These are phyloP conservation scores for Cydia amplana DNA, from an alignment of 1,140 invertebrate species.

Conservation along the genomic window DNA sequence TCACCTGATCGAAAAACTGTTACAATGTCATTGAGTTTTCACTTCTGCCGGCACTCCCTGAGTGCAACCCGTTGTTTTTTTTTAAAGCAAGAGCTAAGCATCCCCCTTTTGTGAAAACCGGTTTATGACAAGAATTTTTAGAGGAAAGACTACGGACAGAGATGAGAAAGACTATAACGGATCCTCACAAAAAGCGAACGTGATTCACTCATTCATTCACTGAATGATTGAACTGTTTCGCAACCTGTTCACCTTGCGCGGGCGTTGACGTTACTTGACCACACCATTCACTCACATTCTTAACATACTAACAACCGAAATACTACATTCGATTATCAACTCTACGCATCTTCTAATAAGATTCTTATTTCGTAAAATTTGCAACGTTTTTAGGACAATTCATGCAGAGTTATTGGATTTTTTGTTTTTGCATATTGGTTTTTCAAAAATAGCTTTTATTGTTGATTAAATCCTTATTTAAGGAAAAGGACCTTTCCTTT, in stretches of 20 bases:
- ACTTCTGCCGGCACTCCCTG: too few species aligned
- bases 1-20: too few species aligned
- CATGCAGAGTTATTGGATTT: background rate
- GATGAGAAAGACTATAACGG: background rate
- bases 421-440: background rate
- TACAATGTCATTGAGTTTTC: too few species aligned
- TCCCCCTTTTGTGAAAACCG: too few species aligned
- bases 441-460: background rate
- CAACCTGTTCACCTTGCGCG: slow-evolving; percentile 28
- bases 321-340: background rate
- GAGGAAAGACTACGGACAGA: too few species aligned
- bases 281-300: background rate
- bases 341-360: background rate
- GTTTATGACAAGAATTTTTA: too few species aligned
- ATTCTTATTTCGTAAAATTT: background rate
- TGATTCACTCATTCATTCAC: slow-evolving; percentile 23
- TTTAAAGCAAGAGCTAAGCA: too few species aligned
- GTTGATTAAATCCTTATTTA: too few species aligned
- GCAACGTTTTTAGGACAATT: background rate
- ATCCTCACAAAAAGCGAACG: background rate
- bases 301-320: background rate
- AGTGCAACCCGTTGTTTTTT: too few species aligned
- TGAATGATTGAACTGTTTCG: slow-evolving; percentile 29
- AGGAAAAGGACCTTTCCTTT: background rate
- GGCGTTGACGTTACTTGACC: slow-evolving; percentile 29